Evolutionary conservation across 2,113 vertebrate species (phyloP).

Genomic region (sheep (Ovis aries)): DNA sequence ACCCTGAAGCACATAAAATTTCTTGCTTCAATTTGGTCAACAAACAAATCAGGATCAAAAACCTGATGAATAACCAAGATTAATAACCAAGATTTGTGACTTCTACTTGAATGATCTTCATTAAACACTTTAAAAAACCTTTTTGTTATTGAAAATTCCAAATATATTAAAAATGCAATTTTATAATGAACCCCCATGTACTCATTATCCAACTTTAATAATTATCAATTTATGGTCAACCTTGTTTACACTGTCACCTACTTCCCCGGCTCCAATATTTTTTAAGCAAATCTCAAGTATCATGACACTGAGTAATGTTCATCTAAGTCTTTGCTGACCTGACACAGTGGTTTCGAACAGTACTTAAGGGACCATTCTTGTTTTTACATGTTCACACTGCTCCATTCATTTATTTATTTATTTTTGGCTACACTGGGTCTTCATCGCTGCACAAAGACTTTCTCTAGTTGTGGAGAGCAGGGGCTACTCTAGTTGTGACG

Average conservation of each 20-base stretch:
- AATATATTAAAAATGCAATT: not conserved
- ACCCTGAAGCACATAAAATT: not conserved
- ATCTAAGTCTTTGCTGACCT: not conserved
- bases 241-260: not conserved
- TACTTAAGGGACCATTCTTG: not conserved
- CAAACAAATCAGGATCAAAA: not conserved
- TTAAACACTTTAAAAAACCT: not conserved
- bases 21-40: not conserved
- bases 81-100: not conserved
- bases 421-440: not conserved
- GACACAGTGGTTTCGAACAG: not conserved
- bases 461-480: not conserved
- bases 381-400: not conserved
- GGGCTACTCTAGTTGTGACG: accelerated
- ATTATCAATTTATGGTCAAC: not conserved
- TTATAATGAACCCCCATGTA: not conserved
- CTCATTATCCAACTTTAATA: not conserved
- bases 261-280: not conserved
- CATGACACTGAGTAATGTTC: not conserved
- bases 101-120: not conserved
- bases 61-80: not conserved
- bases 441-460: accelerated
- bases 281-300: not conserved
- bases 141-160: not conserved
- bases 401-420: not conserved